These are phyloP conservation scores for Rousettus madagascariensis DNA, from an alignment of 2,797 vertebrate species.

Conservation along the genomic window DNA sequence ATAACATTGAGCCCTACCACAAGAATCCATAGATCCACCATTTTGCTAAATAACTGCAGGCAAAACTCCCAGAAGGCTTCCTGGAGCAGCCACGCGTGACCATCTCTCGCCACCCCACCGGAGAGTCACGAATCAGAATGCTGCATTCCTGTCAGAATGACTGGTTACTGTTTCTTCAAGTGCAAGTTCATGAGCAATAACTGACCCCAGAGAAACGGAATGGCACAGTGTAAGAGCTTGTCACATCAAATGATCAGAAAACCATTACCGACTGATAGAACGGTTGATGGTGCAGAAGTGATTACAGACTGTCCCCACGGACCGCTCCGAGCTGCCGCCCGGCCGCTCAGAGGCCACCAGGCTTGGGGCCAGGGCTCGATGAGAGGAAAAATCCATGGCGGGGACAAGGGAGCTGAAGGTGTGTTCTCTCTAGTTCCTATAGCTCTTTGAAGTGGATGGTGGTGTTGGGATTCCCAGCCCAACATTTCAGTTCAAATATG, in stretches of 20 bases:
- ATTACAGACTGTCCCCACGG: neutral
- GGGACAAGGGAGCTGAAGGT: neutral
- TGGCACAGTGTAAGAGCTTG: neutral
- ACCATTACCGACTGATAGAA: conserved; percentile 50
- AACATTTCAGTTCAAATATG: conserved; percentile 25
- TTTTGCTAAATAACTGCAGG: conserved; percentile 7
- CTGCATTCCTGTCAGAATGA: conserved; percentile 50
- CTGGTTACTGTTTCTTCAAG: conserved; percentile 55
- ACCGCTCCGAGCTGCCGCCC: neutral
- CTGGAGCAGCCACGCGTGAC: neutral
- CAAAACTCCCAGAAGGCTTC: conserved; percentile 58
- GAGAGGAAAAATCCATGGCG: neutral
- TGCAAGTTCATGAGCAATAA: conserved; percentile 61
- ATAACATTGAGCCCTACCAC: neutral
- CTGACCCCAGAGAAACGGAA: conserved; percentile 57
- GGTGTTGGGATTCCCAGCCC: neutral
- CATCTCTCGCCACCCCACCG: neutral
- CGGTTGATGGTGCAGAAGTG: neutral
- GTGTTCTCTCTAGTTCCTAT: neutral
- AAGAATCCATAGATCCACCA: neutral
- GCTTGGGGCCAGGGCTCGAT: neutral
- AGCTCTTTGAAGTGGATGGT: neutral
- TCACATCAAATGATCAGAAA: conserved; percentile 65
- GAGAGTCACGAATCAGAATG: conserved; percentile 32
- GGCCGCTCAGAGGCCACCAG: neutral